Percentiles rank a stretch among this genome's conserved stretches.
phyloP scores from a whole-genome alignment of 2,888 invertebrate genomes.

The Drosophila basisetae region DNA sequence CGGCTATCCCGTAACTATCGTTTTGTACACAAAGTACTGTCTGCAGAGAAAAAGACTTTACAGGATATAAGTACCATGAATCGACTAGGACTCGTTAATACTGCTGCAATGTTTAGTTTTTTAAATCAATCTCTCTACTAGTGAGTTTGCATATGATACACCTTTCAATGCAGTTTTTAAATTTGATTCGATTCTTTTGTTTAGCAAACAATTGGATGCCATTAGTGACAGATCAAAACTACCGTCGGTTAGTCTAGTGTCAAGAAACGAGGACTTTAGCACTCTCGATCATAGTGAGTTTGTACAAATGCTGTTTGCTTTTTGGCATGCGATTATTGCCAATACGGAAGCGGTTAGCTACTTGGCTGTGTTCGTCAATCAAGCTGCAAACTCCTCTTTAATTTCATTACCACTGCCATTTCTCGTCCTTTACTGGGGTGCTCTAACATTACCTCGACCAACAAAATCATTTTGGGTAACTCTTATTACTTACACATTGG shows the following conservation, averaged over 20 bases:
- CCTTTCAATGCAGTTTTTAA: not conserved
- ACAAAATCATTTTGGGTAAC: slow-evolving; percentile 99
- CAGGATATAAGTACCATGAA: slow-evolving; percentile 87
- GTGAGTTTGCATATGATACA: slow-evolving; percentile 38
- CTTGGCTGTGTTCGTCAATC: slow-evolving; percentile 96
- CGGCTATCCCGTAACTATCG: slow-evolving; percentile 95
- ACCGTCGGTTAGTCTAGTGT: not conserved
- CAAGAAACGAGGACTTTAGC: slow-evolving; percentile 81
- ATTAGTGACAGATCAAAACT: slow-evolving; percentile 1
- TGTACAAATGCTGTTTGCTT: slow-evolving; percentile 76
- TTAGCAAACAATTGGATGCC: slow-evolving; percentile 40
- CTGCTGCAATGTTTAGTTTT: slow-evolving; percentile 67
- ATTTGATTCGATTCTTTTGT: not conserved
- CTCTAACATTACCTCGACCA: slow-evolving; percentile 96
- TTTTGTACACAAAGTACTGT: slow-evolving; percentile 94
- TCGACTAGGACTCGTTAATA: slow-evolving; percentile 64
- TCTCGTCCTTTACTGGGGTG: slow-evolving; percentile 98
- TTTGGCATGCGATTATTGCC: slow-evolving; percentile 81
- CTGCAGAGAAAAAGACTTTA: slow-evolving; percentile 93
- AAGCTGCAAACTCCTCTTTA: slow-evolving; percentile 94
- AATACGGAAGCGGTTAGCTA: slow-evolving; percentile 97
- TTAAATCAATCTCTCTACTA: slow-evolving; percentile 63
- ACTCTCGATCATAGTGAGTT: slow-evolving; percentile 83
- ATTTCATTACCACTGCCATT: slow-evolving; percentile 96
- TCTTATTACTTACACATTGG: slow-evolving; percentile 98